phyloP scores from a whole-genome alignment of 2,888 invertebrate species.

The Parnassius mnemosyne region DNA sequence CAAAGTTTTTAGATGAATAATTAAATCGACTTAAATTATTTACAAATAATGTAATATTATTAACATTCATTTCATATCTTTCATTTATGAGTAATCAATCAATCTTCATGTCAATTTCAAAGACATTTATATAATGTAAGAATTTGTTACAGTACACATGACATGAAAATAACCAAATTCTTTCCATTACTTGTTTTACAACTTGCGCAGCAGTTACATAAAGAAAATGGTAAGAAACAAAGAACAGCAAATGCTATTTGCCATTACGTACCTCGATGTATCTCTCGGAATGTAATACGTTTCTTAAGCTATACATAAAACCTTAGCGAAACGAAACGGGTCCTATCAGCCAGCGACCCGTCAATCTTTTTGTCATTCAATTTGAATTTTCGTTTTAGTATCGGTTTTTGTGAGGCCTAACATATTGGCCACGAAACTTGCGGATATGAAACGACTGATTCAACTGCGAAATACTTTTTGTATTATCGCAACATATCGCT shows the following conservation, averaged over 20 bases:
- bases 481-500: no score
- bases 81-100: no score
- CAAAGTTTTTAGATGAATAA: no score
- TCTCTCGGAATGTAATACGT: slow-evolving; percentile 52
- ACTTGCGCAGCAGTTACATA: slow-evolving; percentile 3
- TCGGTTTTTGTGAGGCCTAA: slow-evolving; percentile 25
- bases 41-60: no score
- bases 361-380: slow-evolving; percentile 78
- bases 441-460: neutral
- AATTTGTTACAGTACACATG: no score
- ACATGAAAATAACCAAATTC: neutral
- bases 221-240: slow-evolving; percentile 5
- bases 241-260: slow-evolving; percentile 16
- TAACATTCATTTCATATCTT: no score
- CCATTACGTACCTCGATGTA: slow-evolving; percentile 20
- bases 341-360: slow-evolving; percentile 66
- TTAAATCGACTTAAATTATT: no score
- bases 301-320: slow-evolving; percentile 52
- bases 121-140: no score
- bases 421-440: slow-evolving; percentile 20
- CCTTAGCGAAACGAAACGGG: slow-evolving; percentile 63
- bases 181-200: slow-evolving; percentile 9
- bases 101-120: no score
- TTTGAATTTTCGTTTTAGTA: slow-evolving; percentile 50
- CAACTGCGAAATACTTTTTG: no score